Base-by-base conservation (phyloP, 2,113 vertebrate genomes). In the Coptodon rendalli region DNA sequence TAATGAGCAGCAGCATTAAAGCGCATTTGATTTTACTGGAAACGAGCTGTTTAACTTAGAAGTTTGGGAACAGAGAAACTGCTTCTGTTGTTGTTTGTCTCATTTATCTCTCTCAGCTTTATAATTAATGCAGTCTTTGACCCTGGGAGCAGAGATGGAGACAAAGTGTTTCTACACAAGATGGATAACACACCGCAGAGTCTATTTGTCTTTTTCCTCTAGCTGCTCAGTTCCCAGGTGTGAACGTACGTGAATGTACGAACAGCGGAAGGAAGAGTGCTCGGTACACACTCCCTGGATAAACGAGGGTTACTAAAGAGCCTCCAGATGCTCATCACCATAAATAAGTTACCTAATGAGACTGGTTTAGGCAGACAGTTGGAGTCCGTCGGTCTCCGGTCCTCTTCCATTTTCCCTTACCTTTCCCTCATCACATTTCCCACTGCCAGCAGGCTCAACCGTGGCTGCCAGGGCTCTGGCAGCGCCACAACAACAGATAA, bases 91-190 rank as follows among this genome's bases (percentile, higher is more conserved):
- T 34, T 59, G 38, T 89, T 87, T 59, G 53, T 84, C 79, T 85
- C 16, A 8, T 85, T 86, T 63, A 38, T 80, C 36, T 56, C 11
- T 13, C 53, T 84, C 63, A n/a, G 52, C 57, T 40, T 53, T 83
- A 38, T 85, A 90, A 90, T 90, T 78, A 90, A 82, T 92, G 81
- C 85, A 82, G 78, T 59, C 24, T 86, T 31, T 90, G 90, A 90
- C 83, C 87, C 83, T 54, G 13, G 0, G 5, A 79, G 87, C 43
- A 22, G 29, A 82, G 61, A 63, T 83, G 50, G 50, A 85, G 83
- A 90, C 84, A 56, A 71, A 89, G 80, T 56, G 82, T 87, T 91
- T 89, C 68, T 66, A 54, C 68, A 83, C 81, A 85, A 88, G 91
- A 90, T 80, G 66, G 82, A 92, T 90, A 83, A 52, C 34, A 11